Base-by-base conservation (phyloP, 2,888 invertebrate genomes). In the Drosophila flavopinicola region DNA sequence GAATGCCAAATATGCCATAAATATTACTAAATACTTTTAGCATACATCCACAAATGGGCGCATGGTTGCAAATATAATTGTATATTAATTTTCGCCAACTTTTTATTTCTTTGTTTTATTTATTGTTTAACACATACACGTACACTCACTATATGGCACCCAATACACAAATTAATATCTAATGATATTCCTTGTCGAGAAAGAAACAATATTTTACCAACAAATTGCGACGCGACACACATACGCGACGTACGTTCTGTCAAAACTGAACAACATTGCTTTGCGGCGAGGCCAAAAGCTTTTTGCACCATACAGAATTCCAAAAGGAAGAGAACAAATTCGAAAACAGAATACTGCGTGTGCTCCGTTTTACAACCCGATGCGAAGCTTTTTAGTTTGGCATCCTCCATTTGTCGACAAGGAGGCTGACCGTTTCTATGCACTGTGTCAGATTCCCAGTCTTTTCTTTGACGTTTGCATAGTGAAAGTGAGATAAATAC, bases 241-340 rank as follows among this genome's bases (percentile, higher is more conserved):
- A 75, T 68, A 69, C 78, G 66, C 73, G 61, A 53, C 68, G 71
- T 72, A 30, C 67, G 82, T 66, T 73, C 67, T 49, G 56, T 68
- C 66, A 68, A 68, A 86, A 84, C 85, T 75, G 67, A 84, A 84
- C 66, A 71, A 59, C 68, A 61, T 63, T 66, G 64, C 57, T 71
- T 71, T 76, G 74, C 78, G 76, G 65, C 63, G 47, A 52, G 64
- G 66, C 59, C 61, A 49, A 68, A 70, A 83, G 71, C 69, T 69
- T 65, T 69, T 61, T 11, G 23, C 53, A 20, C 32, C 20, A 38
- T 38, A 52, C 48, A 9, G 44, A 45, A 23, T 15, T 30, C 30
- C 24, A 11, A 32, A 15, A 30, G 39, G 37, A 20, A 60, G 33
- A 48, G 58, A 17, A 29, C n/a, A 24, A 42, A 23, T 61, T 61